A percentile compares a stretch with the other conserved stretches of the same genome.
phyloP scores from a whole-genome alignment of 2,888 invertebrate species.

The Cryptus armator region DNA sequence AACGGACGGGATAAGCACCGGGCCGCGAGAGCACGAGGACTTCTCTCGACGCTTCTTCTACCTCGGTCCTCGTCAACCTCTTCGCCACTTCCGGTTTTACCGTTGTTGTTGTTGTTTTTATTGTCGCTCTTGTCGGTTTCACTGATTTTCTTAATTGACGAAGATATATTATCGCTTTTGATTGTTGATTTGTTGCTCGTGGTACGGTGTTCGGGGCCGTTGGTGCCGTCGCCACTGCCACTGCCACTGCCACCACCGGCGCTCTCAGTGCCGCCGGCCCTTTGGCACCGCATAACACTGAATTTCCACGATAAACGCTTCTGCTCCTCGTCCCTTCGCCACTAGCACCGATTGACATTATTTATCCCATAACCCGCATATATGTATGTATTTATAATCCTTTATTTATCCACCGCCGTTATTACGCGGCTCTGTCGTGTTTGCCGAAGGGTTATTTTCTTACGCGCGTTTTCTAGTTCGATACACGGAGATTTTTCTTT shows the following conservation, averaged over 20 bases:
- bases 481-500: slow-evolving; percentile 1
- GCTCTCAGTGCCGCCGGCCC: slow-evolving; percentile 77
- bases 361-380: slow-evolving; percentile 66
- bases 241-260: slow-evolving; percentile 73
- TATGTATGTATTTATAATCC: slow-evolving; percentile 24
- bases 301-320: slow-evolving; percentile 67
- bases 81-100: slow-evolving; percentile 33
- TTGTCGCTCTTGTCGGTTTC: slow-evolving; percentile 44
- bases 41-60: slow-evolving; percentile 39
- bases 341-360: slow-evolving; percentile 72
- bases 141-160: slow-evolving; percentile 30
- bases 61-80: slow-evolving; percentile 46
- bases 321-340: slow-evolving; percentile 69
- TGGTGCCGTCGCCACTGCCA: slow-evolving; percentile 61
- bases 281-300: slow-evolving; percentile 78
- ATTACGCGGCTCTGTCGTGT: background rate
- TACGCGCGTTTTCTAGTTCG: slow-evolving; percentile 1
- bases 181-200: slow-evolving; percentile 27
- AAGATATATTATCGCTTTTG: slow-evolving; percentile 6
- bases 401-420: slow-evolving; percentile 29
- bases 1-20: slow-evolving; percentile 40
- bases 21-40: slow-evolving; percentile 33
- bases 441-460: background rate
- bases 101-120: slow-evolving; percentile 21
- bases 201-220: slow-evolving; percentile 49